A percentile compares a stretch with the other conserved stretches of the same genome.
Evolutionary conservation across 2,113 vertebrate species (phyloP).

Genomic region (Ancistrus triradiatus): DNA sequence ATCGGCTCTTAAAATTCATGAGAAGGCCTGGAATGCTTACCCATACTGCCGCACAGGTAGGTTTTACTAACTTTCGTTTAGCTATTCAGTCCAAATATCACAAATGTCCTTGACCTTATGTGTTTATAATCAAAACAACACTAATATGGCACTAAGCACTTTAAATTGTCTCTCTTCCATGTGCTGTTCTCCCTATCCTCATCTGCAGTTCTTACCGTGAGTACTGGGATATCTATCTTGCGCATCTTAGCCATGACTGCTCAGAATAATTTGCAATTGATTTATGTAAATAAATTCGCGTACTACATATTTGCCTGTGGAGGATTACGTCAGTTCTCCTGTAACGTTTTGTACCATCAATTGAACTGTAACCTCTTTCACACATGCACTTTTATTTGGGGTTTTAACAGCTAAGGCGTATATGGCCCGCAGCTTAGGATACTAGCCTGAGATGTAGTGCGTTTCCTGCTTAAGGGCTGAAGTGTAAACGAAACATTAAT

Average conservation of each 20-base stretch:
- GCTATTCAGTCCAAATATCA: no score
- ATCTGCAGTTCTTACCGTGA: slow-evolving; percentile 60
- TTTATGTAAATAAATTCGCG: background rate
- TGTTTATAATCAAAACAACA: background rate
- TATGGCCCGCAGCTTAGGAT: no score
- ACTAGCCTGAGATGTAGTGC: no score
- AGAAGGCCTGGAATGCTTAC: slow-evolving; percentile 98
- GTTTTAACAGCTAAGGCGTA: no score
- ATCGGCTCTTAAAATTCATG: slow-evolving; percentile 83
- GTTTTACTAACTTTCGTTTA: slow-evolving; percentile 36
- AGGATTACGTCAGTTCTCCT: no score
- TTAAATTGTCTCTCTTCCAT: slow-evolving; percentile 33
- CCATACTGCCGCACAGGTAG: slow-evolving; percentile 92
- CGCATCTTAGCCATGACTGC: no score
- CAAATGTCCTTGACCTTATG: background rate
- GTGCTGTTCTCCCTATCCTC: background rate
- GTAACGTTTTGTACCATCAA: no score
- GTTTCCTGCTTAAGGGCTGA: no score
- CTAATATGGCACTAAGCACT: background rate
- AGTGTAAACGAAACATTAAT: no score
- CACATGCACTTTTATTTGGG: no score
- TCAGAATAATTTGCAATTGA: background rate
- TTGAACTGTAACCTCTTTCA: no score
- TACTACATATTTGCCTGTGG: background rate
- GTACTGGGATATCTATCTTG: slow-evolving; percentile 21